phyloP scores from a whole-genome alignment of 2,113 vertebrate genomes.

The Vireo altiloquus region DNA sequence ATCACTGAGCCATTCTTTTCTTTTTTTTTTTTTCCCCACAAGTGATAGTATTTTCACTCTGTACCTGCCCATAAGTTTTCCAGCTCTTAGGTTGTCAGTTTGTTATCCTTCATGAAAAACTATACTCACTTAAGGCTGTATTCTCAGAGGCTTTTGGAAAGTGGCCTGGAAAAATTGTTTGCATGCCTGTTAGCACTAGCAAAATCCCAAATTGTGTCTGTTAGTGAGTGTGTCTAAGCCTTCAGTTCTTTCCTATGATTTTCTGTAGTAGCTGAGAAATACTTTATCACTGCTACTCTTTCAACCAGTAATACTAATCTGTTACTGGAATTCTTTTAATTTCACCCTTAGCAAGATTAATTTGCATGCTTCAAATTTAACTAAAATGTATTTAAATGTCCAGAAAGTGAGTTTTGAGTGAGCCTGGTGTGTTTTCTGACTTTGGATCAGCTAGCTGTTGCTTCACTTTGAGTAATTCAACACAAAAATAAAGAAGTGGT shows the following conservation, averaged over 20 bases:
- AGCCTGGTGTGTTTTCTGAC: neutral
- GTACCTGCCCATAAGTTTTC: neutral
- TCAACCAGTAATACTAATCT: neutral
- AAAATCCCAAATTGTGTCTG: slow-evolving; percentile 24
- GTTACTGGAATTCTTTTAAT: neutral
- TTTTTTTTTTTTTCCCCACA: neutral
- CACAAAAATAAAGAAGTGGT: slow-evolving; percentile 1
- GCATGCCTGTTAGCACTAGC: slow-evolving; percentile 28
- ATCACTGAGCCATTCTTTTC: neutral
- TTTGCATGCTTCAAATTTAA: neutral
- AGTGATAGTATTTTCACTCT: neutral
- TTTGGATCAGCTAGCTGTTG: neutral
- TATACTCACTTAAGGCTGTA: neutral
- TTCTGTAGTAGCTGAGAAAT: neutral
- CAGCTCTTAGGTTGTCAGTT: neutral
- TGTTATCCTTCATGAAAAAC: neutral
- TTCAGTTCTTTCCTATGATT: neutral
- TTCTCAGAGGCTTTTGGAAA: slow-evolving; percentile 44
- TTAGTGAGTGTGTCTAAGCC: neutral
- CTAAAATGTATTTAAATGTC: neutral
- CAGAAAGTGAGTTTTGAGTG: neutral
- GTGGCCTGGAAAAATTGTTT: slow-evolving; percentile 49
- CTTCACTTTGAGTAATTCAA: slow-evolving; percentile 14
- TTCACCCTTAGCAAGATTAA: neutral
- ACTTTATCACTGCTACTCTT: neutral